These are phyloP conservation scores for Thalassoma bifasciatum DNA, from an alignment of 2,113 vertebrate species.

Conservation along the genomic window DNA sequence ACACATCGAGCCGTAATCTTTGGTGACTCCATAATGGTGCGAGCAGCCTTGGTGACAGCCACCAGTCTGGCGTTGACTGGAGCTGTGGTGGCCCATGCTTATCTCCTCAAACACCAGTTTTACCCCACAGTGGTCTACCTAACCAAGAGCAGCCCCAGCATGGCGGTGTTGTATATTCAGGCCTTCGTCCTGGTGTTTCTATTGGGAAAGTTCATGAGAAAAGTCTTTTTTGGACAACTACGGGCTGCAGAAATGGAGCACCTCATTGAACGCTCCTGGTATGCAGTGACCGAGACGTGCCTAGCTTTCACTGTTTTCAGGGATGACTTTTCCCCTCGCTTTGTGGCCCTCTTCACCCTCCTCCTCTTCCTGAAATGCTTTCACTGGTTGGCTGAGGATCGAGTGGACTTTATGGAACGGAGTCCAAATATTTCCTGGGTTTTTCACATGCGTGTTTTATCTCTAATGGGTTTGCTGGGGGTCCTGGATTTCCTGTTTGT, in stretches of 20 bases:
- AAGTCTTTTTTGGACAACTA: slow-evolving; percentile 94
- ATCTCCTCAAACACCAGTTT: slow-evolving; percentile 96
- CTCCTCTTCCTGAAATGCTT: slow-evolving; percentile 99
- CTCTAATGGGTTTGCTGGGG: slow-evolving; percentile 90
- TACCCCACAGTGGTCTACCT: slow-evolving; percentile 98
- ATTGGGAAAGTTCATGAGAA: slow-evolving; percentile 95
- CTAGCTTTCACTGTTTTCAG: slow-evolving; percentile 98
- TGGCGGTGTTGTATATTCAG: slow-evolving; percentile 97
- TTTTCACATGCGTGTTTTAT: slow-evolving; percentile 94
- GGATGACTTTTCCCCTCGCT: slow-evolving; percentile 97
- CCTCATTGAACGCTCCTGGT: slow-evolving; percentile 97
- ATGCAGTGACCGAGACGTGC: slow-evolving; percentile 97
- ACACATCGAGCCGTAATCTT: slow-evolving; percentile 36
- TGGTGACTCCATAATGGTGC: slow-evolving; percentile 84
- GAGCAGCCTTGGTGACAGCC: slow-evolving; percentile 88
- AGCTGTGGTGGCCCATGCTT: slow-evolving; percentile 93
- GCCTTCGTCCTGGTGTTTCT: slow-evolving; percentile 95
- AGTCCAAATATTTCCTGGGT: slow-evolving; percentile 98
- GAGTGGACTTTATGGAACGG: slow-evolving; percentile 98
- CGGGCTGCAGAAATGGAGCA: slow-evolving; percentile 98
- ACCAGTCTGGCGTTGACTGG: slow-evolving; percentile 94
- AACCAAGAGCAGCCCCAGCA: slow-evolving; percentile 98
- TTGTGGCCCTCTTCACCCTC: slow-evolving; percentile 97
- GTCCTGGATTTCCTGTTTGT: slow-evolving; percentile 94
- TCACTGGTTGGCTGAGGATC: slow-evolving; percentile 97